Evolutionary conservation across 2,797 vertebrate genomes (phyloP).

Genomic region (Mormyrus proboscirostris): DNA sequence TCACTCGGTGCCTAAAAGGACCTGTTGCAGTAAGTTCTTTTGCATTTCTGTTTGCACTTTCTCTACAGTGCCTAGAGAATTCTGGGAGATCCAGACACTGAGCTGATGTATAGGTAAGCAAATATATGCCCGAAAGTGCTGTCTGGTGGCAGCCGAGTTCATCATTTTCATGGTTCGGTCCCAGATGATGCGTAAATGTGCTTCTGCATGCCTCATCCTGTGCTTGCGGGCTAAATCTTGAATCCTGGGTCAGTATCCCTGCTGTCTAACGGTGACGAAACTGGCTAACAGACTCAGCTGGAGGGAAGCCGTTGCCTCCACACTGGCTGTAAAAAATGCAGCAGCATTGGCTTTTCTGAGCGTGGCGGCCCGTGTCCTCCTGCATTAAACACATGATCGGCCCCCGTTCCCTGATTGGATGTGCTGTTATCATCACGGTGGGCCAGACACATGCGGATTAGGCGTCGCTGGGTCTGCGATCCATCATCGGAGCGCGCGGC

Average conservation of each 20-base stretch:
- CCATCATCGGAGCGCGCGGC: background rate
- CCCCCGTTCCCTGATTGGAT: background rate
- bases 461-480: background rate
- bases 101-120: background rate
- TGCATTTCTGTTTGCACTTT: background rate
- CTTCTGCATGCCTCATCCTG: background rate
- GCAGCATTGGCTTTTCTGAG: background rate
- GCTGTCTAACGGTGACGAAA: background rate
- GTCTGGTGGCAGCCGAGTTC: background rate
- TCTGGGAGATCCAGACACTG: background rate
- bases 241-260: background rate
- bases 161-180: background rate
- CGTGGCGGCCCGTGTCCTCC: background rate
- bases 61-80: background rate
- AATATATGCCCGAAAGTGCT: background rate
- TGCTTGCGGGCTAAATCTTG: background rate
- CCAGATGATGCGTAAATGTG: background rate
- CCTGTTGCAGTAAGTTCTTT: background rate
- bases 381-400: background rate
- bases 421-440: background rate
- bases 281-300: background rate
- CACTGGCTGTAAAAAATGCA: background rate
- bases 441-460: background rate
- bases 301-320: background rate
- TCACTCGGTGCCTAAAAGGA: background rate